Conservation (phyloP, 64 coral and sea anemone species). For the Actinia equina region DNA sequence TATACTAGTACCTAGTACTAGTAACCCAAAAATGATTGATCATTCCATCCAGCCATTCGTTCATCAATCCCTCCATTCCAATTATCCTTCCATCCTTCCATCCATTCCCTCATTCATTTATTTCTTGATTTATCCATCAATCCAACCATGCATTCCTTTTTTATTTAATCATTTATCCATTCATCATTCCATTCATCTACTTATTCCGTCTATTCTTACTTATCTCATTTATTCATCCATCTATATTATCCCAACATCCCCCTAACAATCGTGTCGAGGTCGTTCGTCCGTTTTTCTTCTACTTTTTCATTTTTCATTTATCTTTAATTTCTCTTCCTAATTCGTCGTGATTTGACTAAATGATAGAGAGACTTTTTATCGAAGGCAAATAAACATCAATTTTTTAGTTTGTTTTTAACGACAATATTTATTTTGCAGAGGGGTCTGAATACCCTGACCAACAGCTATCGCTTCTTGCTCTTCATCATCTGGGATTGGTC, state of each 20-base stretch:
- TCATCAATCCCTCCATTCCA: not conserved
- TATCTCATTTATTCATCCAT: not conserved
- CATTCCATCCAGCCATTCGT: not conserved
- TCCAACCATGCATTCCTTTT: not conserved
- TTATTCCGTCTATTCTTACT: too few relatives aligned
- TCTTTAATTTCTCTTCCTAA: too few relatives aligned
- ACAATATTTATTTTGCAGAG: not conserved
- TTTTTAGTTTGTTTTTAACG: not conserved
- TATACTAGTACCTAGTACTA: not conserved
- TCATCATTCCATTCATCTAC: too few relatives aligned
- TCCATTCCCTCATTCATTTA: too few relatives aligned
- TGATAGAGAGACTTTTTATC: too few relatives aligned
- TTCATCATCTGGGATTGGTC: conserved; percentile 52
- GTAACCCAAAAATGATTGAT: not conserved
- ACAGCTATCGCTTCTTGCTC: conserved; percentile 28
- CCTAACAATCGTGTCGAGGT: too few relatives aligned
- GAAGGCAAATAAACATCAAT: not conserved
- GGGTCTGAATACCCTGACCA: conserved; percentile 27
- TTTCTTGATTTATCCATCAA: too few relatives aligned
- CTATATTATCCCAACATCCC: too few relatives aligned
- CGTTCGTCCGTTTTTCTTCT: too few relatives aligned
- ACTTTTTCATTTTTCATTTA: too few relatives aligned
- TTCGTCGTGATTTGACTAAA: too few relatives aligned
- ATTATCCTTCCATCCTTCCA: too few relatives aligned
- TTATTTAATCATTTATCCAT: not conserved